Evolutionary conservation across 2,797 vertebrate species (phyloP).

Genomic region (Coluber constrictor): DNA sequence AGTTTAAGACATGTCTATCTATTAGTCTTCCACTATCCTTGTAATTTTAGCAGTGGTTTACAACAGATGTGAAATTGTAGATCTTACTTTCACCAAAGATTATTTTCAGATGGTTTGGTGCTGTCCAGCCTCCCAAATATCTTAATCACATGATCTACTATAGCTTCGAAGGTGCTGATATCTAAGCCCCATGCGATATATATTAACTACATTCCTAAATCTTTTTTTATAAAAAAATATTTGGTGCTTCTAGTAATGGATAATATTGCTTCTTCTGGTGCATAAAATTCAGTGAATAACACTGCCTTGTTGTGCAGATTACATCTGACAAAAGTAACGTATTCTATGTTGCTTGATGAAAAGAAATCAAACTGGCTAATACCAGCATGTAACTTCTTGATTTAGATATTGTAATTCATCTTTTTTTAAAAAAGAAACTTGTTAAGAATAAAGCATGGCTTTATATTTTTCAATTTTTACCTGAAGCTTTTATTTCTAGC

Average conservation of each 20-base stretch:
- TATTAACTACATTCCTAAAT: neutral
- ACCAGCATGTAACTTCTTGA: conserved; percentile 11
- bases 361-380: neutral
- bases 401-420: conserved; percentile 33
- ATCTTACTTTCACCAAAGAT: conserved; percentile 8
- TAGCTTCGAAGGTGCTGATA: neutral
- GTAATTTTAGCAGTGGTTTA: neutral
- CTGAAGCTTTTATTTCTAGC: neutral
- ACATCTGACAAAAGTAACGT: conserved; percentile 21
- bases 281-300: conserved; percentile 20
- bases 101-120: neutral
- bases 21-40: neutral
- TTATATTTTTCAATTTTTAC: neutral
- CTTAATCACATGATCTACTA: neutral
- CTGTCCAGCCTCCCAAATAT: neutral
- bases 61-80: neutral
- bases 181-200: neutral
- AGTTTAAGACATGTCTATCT: neutral
- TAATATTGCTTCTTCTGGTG: conserved; percentile 2
- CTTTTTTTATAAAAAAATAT: neutral
- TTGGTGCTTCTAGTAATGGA: conserved; percentile 14
- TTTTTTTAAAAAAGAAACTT: conserved; percentile 16
- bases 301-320: neutral
- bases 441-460: neutral
- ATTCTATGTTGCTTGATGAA: conserved; percentile 38